Conservation (phyloP, 2,888 invertebrate genomes). For the Carterocephalus palaemon region DNA sequence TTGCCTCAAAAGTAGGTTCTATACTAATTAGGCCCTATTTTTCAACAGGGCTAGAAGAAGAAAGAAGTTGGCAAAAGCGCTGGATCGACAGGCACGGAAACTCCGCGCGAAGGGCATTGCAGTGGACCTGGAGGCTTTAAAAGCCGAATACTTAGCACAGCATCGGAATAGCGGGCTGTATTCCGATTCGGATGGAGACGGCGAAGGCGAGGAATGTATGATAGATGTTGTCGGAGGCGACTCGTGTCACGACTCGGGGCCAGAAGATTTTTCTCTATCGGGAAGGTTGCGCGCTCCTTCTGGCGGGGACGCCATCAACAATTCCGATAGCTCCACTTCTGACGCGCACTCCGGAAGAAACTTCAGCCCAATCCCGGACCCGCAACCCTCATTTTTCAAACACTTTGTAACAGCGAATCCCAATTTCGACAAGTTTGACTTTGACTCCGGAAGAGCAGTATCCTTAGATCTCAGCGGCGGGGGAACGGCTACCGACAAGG, state of each 20-base stretch:
- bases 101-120: constrained; percentile 93
- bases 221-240: constrained; percentile 93
- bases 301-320: constrained; percentile 78
- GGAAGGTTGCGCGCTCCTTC: constrained; percentile 79
- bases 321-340: constrained; percentile 78
- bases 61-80: constrained; percentile 94
- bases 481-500: constrained; percentile 65
- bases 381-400: constrained; percentile 69
- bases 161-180: constrained; percentile 81
- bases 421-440: constrained; percentile 72
- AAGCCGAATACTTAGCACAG: constrained; percentile 91
- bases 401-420: constrained; percentile 59
- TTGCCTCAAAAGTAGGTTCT: constrained; percentile 56
- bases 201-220: constrained; percentile 84
- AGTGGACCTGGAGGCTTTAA: constrained; percentile 90
- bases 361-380: constrained; percentile 69
- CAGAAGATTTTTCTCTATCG: constrained; percentile 81
- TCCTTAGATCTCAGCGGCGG: constrained; percentile 71
- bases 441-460: constrained; percentile 71
- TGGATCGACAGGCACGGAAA: constrained; percentile 95
- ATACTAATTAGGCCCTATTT: constrained; percentile 75
- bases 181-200: constrained; percentile 79
- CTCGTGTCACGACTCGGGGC: constrained; percentile 83
- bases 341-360: constrained; percentile 69
- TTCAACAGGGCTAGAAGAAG: constrained; percentile 87